Evolutionary conservation across 2,888 invertebrate species (phyloP).

Genomic region (Thumatha senex): DNA sequence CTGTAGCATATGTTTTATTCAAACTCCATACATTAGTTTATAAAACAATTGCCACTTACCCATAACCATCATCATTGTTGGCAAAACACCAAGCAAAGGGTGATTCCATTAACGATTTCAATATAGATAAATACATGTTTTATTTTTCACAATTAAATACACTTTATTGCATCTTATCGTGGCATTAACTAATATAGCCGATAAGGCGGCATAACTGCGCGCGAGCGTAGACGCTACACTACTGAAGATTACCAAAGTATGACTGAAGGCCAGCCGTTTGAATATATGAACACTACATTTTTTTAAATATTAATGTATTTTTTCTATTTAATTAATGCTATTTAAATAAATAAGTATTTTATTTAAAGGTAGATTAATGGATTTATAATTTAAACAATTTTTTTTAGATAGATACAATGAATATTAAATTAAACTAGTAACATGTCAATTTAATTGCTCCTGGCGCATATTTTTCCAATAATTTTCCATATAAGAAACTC

Average conservation of each 20-base stretch:
- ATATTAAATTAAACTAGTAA: too few relatives aligned
- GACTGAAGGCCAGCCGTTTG: slow-evolving; percentile 2
- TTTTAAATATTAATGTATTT: background rate
- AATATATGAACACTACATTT: background rate
- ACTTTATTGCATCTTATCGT: slow-evolving; percentile 15
- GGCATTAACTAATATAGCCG: slow-evolving; percentile 5
- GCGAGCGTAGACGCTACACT: slow-evolving; percentile 17
- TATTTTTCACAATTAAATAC: background rate
- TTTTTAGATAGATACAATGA: too few relatives aligned
- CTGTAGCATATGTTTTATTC: background rate
- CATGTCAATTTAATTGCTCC: too few relatives aligned
- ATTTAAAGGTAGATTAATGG: too few relatives aligned
- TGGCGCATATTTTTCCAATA: too few relatives aligned
- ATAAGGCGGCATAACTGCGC: slow-evolving; percentile 26
- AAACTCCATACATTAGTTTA: background rate
- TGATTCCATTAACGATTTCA: slow-evolving; percentile 44
- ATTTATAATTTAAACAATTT: too few relatives aligned
- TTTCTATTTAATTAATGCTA: too few relatives aligned
- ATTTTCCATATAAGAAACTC: too few relatives aligned
- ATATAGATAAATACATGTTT: slow-evolving; percentile 43
- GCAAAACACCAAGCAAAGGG: slow-evolving; percentile 70
- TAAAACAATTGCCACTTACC: slow-evolving; percentile 22
- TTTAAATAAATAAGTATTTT: too few relatives aligned
- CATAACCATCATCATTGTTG: slow-evolving; percentile 48
- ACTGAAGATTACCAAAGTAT: slow-evolving; percentile 22